Evolutionary conservation across 2,113 vertebrate species (phyloP).

Genomic region (Gorsachius goisagi): DNA sequence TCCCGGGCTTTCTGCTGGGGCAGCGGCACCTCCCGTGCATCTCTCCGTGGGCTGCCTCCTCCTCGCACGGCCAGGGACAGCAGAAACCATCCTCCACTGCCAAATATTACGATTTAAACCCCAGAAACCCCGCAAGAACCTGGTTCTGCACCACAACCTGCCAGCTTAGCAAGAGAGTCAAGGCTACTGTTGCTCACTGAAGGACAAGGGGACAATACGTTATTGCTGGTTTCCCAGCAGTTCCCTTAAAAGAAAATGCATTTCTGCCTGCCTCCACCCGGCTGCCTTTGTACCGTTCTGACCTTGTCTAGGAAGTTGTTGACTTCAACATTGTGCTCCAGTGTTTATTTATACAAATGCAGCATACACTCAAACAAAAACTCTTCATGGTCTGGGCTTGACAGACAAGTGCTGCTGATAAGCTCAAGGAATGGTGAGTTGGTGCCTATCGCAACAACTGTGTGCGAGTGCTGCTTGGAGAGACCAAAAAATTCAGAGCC

Average conservation of each 20-base stretch:
- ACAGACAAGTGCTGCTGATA: conserved; percentile 59
- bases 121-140: not conserved
- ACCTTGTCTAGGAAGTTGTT: conserved; percentile 64
- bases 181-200: conserved; percentile 49
- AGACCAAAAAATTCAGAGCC: not conserved
- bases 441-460: not conserved
- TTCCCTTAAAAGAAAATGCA: conserved; percentile 74
- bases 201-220: conserved; percentile 67
- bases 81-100: not conserved
- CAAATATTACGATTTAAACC: not conserved
- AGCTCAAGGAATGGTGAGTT: not conserved
- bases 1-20: not conserved
- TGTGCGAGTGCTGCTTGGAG: not conserved
- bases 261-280: conserved; percentile 14
- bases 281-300: conserved; percentile 59
- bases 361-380: conserved; percentile 53
- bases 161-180: conserved; percentile 14
- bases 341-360: conserved; percentile 69
- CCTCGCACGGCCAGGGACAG: not conserved
- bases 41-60: not conserved
- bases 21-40: not conserved
- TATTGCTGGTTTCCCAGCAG: conserved; percentile 66
- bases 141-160: not conserved
- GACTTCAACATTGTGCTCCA: conserved; percentile 65
- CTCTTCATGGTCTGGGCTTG: not conserved